Evolutionary conservation across 1,140 invertebrate genomes (phyloP), one percentile per base, ranked within the genome.

Genomic region (Drosophila miranda): DNA sequence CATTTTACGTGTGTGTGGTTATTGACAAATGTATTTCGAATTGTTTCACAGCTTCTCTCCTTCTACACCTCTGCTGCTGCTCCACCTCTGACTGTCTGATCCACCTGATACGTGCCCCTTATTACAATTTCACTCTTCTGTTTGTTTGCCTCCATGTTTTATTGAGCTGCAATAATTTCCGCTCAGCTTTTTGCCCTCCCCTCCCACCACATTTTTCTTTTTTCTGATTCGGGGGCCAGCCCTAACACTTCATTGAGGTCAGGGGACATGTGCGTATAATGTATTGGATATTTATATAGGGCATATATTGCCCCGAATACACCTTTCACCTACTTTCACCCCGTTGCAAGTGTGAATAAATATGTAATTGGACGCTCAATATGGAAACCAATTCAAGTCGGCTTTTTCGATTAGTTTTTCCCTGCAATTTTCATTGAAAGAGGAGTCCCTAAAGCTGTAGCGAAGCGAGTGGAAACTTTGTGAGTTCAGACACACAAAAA

Each of bases 11-110:
- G 50, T 52, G 50, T 76, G 73, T 34, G 75, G 82, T 87, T 82
- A 72, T 69, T 87, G 82, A 87, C 82, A 87, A 87, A 87, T 87
- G 82, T 87, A 78, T 87, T 76, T 87, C 75, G 78, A 87, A 87
- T 87, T 82, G 78, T 78, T 70, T 69, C 53, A 59, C 50, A 48
- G 28, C 30, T 63, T 62, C 45, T 68, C 42, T 30, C 38, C 51
- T 51, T 56, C 43, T 21, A 9, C 57, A 43, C 38, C 42, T 30
- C 51, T 41, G 4, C 53, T 42, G 9, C 19, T 43, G 19, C 13
- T 7, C 28, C 28, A 26, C 30, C 38, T 30, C 44, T 38, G 59
- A 54, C 30, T 60, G 45, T 57, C 45, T 14, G 2, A 41, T 11
- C 44, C 62, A 54, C 41, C 77, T 70, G 77, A 34, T 77, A 81